Conservation (phyloP, 1,140 invertebrate species). For the Frieseomelitta varia region DNA sequence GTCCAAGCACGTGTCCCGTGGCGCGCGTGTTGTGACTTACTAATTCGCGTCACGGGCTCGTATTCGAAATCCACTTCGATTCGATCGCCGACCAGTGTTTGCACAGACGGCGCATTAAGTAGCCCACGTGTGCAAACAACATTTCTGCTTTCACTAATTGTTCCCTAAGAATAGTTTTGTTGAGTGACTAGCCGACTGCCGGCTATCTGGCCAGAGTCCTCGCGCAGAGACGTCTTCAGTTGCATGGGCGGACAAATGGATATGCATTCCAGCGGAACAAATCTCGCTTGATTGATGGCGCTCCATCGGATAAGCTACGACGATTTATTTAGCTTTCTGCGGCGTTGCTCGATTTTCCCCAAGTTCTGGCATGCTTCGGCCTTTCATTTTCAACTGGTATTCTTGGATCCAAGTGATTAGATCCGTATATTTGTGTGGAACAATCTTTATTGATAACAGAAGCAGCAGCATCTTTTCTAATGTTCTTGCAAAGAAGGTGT, state of each 20-base stretch:
- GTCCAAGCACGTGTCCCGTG: conserved; percentile 22
- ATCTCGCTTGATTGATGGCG: not conserved
- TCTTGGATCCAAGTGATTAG: not conserved
- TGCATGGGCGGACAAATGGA: not conserved
- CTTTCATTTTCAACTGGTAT: not conserved
- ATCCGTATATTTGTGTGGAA: no score
- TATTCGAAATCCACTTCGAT: conserved; percentile 18
- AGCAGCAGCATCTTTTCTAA: not conserved
- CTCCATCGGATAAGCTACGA: not conserved
- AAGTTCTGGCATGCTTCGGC: no score
- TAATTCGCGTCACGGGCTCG: conserved; percentile 6
- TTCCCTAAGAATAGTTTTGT: not conserved
- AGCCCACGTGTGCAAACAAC: conserved; percentile 39
- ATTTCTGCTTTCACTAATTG: conserved; percentile 30
- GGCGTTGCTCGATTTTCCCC: not conserved
- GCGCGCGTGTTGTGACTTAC: conserved; percentile 38
- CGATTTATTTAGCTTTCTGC: not conserved
- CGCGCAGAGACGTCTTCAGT: not conserved
- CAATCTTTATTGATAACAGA: no score
- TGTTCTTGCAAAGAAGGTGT: not conserved
- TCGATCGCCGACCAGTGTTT: conserved; percentile 15
- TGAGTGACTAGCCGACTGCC: not conserved
- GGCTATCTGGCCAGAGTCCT: not conserved
- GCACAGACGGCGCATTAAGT: not conserved
- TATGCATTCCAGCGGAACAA: not conserved